phyloP scores from a whole-genome alignment of 1,140 invertebrate species.

The Manduca sexta region DNA sequence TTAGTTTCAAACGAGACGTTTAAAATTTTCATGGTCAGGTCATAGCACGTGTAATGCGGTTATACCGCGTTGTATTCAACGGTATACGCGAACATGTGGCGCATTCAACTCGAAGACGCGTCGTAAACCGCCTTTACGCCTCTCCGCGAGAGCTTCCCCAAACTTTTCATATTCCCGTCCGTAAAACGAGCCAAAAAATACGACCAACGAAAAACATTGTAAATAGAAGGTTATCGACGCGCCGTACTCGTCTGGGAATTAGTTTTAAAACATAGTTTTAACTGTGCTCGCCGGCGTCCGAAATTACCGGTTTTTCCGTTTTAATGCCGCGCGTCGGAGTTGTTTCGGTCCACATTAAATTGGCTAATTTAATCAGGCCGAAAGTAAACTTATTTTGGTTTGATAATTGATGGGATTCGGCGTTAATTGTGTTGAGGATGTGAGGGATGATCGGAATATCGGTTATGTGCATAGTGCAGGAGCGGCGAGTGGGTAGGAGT shows the following conservation, averaged over 20 bases:
- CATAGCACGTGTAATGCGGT: constrained; percentile 62
- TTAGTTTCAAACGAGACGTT: constrained; percentile 57
- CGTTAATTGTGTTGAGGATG: neutral
- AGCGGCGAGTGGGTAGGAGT: too few species aligned
- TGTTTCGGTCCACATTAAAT: constrained; percentile 25
- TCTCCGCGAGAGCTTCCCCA: constrained; percentile 62
- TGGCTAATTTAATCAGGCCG: constrained; percentile 30
- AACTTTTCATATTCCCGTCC: constrained; percentile 71
- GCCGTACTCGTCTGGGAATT: constrained; percentile 48
- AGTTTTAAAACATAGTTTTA: constrained; percentile 69
- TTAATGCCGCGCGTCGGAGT: constrained; percentile 16
- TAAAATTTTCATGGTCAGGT: constrained; percentile 70
- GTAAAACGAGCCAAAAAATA: constrained; percentile 70
- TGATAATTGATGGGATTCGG: constrained; percentile 14
- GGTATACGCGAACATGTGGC: constrained; percentile 61
- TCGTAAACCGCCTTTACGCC: constrained; percentile 71
- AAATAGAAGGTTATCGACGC: constrained; percentile 62
- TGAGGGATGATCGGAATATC: too few species aligned
- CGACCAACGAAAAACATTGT: constrained; percentile 71
- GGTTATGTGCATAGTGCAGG: too few species aligned
- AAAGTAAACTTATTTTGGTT: constrained; percentile 22
- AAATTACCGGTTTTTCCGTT: constrained; percentile 50
- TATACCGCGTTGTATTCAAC: constrained; percentile 52
- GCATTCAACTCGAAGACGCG: constrained; percentile 65
- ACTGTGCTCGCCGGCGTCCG: constrained; percentile 50